Conservation (phyloP, 2,888 invertebrate species). For the Euproctis similis region DNA sequence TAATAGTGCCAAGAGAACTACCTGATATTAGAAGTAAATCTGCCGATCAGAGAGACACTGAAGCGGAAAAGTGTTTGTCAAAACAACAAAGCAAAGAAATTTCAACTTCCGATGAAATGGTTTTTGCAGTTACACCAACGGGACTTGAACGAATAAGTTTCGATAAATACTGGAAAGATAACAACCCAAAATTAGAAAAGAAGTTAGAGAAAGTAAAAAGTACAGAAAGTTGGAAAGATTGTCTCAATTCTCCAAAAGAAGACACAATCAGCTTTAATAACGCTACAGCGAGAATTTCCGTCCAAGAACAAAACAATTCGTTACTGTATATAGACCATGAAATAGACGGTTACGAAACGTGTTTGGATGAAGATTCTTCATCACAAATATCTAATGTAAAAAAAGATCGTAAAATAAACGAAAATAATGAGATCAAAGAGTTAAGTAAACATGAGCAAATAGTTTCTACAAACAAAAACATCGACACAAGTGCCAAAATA, state of each 20-base stretch:
- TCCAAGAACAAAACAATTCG: conserved; percentile 57
- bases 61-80: conserved; percentile 44
- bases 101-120: conserved; percentile 73
- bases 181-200: conserved; percentile 35
- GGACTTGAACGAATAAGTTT: conserved; percentile 70
- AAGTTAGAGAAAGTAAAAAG: conserved; percentile 50
- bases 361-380: conserved; percentile 76
- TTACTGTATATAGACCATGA: conserved; percentile 68
- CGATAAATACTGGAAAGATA: conserved; percentile 67
- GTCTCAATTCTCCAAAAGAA: conserved; percentile 49
- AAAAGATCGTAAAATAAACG: conserved; percentile 59
- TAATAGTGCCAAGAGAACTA: conserved; percentile 55
- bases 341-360: conserved; percentile 77
- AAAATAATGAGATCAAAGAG: conserved; percentile 57
- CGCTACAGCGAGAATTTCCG: conserved; percentile 47
- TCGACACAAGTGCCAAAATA: conserved; percentile 49
- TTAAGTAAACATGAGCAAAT: conserved; percentile 59
- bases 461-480: conserved; percentile 52
- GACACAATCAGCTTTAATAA: conserved; percentile 46
- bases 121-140: conserved; percentile 70
- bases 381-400: conserved; percentile 46
- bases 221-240: conserved; percentile 66
- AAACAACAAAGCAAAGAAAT: conserved; percentile 70
- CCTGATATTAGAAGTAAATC: conserved; percentile 50
- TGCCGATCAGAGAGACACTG: conserved; percentile 34